Evolutionary conservation across 2,113 vertebrate genomes (phyloP), one percentile per base, ranked within the genome.

Genomic region (Megaleporinus macrocephalus): DNA sequence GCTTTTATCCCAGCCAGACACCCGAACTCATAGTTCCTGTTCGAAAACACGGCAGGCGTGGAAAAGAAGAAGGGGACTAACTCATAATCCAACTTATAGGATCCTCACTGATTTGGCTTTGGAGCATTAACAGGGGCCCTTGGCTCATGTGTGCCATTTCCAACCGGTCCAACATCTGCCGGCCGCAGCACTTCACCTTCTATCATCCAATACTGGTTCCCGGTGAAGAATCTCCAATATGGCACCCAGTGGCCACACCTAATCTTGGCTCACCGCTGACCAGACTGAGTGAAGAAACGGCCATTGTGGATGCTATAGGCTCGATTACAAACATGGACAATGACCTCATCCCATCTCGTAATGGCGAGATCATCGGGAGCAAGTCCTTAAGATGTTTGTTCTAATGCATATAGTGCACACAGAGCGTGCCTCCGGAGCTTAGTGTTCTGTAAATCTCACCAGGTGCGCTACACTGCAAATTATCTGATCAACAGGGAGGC

Each of bases 401-500:
- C 66, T 62, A 41, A 73, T 79, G 85, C 88, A 86, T 86, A 93
- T 90, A 90, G 91, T 88, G 84, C 85, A 87, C 84, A 59, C 86
- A 79, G 27, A 84, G 69, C 79, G 86, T 73, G 79, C 41, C 71
- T 85, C 76, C 68, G 72, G 77, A 83, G 77, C 70, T 79, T 62
- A 57, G 59, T 26, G 51, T 80, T 86, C 73, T 73, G 75, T 65
- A 91, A 91, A 90, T 91, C 93, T 93, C 92, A 91, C 93, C 93
- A 95, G 93, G 94, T 94, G 93, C 89, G 82, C 92, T 88, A 87
- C 69, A 90, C 91, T 87, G 91, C 89, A 93, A 94, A 95, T 94
- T 92, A 94, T 89, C 90, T 76, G 87, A 93, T 94, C 93, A 93
- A 93, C 94, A 93, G 93, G 92, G 93, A 95, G 89, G 92, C 91